These are phyloP conservation scores for Drosophila cardini DNA, from an alignment of 1,140 invertebrate species.

Conservation along the genomic window DNA sequence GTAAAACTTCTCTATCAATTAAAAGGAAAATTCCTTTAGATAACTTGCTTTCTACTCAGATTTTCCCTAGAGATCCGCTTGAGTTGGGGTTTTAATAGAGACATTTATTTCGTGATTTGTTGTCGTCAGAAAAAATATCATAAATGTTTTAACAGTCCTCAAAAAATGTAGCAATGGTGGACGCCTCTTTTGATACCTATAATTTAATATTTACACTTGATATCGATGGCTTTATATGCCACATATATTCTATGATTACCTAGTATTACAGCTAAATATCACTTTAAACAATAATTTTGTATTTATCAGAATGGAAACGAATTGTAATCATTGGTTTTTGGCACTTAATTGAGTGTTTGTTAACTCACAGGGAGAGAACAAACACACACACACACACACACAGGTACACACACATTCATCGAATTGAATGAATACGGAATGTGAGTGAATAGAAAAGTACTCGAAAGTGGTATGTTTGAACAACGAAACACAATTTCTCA, in stretches of 20 bases:
- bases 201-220: no score
- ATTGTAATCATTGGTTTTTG: conserved; percentile 2
- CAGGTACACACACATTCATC: background rate
- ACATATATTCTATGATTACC: background rate
- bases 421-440: conserved; percentile 4
- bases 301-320: background rate
- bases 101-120: no score
- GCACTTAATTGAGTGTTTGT: conserved; percentile 13
- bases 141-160: background rate
- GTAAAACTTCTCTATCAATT: no score
- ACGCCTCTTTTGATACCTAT: no score
- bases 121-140: background rate
- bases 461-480: conserved; percentile 17
- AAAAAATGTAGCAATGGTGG: no score
- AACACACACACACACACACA: no score
- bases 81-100: no score
- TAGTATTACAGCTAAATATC: conserved; percentile 5
- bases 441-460: conserved; percentile 7
- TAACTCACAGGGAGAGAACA: background rate
- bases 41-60: no score
- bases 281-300: conserved; percentile 10
- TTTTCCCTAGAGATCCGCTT: no score
- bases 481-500: conserved; percentile 23
- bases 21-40: no score
- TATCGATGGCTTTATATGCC: no score